phyloP scores from a whole-genome alignment of 2,888 invertebrate species.

The Himalopsyche tibetana region DNA sequence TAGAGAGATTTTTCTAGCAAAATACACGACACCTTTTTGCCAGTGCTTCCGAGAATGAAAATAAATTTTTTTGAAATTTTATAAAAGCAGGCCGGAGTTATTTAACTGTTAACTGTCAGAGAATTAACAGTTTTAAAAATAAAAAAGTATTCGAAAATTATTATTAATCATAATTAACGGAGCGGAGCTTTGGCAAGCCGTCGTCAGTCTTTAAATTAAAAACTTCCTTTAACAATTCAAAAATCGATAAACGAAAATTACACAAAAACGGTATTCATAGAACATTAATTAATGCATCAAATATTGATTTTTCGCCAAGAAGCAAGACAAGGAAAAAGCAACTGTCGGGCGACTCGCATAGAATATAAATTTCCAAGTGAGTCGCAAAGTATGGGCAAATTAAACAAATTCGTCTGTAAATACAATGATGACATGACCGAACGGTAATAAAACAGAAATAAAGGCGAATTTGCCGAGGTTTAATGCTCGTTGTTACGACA shows the following conservation, averaged over 20 bases:
- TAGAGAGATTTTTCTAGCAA: too few relatives aligned
- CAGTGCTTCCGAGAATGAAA: too few relatives aligned
- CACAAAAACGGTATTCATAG: background rate
- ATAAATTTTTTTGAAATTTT: too few relatives aligned
- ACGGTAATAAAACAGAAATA: background rate
- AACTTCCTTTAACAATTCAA: background rate
- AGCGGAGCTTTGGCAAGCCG: too few relatives aligned
- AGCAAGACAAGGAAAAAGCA: background rate
- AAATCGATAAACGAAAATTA: background rate
- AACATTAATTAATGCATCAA: background rate
- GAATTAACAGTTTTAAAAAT: too few relatives aligned
- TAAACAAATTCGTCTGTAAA: conserved; percentile 10
- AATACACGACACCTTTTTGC: too few relatives aligned
- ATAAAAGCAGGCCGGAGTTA: too few relatives aligned
- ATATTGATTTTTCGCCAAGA: background rate
- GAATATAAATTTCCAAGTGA: conserved; percentile 22
- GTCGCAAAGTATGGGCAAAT: background rate
- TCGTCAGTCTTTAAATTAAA: too few relatives aligned
- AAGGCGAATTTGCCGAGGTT: conserved; percentile 14
- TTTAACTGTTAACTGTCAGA: too few relatives aligned
- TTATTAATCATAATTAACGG: too few relatives aligned
- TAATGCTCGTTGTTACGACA: background rate
- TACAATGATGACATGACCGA: background rate
- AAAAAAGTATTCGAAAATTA: too few relatives aligned
- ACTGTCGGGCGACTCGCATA: background rate